Conservation (phyloP, 64 coral and sea anemone species). For the Pachyseris speciosa region DNA sequence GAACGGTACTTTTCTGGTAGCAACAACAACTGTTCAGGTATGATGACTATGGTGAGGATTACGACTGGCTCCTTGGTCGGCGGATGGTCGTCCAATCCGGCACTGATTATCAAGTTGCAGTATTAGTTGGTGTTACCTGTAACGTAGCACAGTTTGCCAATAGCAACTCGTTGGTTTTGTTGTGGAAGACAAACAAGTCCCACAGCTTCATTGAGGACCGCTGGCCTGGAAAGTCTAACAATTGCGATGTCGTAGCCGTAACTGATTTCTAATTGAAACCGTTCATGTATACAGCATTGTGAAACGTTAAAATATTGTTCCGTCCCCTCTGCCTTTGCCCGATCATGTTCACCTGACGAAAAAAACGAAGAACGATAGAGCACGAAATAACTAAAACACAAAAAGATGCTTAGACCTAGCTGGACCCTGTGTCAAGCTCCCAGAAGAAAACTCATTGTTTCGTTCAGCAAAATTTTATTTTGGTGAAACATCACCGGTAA, state of each 20-base stretch:
- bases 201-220: constrained; percentile 61
- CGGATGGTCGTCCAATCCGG: too few species aligned
- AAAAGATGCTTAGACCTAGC: too few species aligned
- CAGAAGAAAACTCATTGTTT: too few species aligned
- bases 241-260: constrained; percentile 91
- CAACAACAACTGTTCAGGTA: too few species aligned
- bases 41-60: too few species aligned
- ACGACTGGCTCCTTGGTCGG: too few species aligned
- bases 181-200: constrained; percentile 70
- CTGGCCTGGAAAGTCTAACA: constrained; percentile 76
- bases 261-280: constrained; percentile 62
- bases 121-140: constrained; percentile 53
- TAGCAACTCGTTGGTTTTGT: constrained; percentile 59
- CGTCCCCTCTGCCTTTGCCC: not conserved
- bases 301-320: constrained; percentile 44
- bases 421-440: too few species aligned
- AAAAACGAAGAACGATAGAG: too few species aligned
- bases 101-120: not conserved
- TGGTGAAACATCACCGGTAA: too few species aligned
- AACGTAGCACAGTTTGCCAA: constrained; percentile 65
- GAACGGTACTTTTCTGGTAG: too few species aligned
- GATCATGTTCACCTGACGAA: constrained; percentile 44
- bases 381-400: too few species aligned
- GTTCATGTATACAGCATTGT: constrained; percentile 15
- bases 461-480: too few species aligned